Conservation (phyloP, 2,797 vertebrate genomes). For the Phrynocephalus forsythii region DNA sequence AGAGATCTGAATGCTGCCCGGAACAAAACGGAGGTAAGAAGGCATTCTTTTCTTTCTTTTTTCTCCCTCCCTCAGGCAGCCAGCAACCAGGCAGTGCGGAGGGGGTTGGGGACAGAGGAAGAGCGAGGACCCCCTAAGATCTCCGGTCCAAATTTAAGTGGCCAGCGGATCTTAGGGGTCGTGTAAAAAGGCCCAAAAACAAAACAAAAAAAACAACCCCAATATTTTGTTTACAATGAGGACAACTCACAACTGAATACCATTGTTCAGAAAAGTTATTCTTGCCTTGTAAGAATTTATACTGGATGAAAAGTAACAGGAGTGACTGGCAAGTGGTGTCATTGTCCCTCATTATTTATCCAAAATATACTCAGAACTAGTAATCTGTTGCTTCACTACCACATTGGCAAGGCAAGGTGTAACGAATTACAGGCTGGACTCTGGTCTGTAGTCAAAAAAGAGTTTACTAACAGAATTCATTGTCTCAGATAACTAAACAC, state of each 20-base stretch:
- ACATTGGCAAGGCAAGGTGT: not conserved
- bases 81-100: no score
- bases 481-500: not conserved
- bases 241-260: not conserved
- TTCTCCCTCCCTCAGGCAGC: no score
- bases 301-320: not conserved
- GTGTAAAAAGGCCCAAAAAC: no score
- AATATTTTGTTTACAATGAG: not conserved
- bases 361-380: not conserved
- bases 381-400: not conserved
- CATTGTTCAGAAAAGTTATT: not conserved
- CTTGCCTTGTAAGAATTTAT: not conserved
- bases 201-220: no score
- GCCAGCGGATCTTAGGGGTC: no score
- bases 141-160: no score
- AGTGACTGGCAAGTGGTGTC: not conserved
- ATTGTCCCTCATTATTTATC: not conserved
- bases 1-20: no score
- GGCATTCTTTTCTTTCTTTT: no score
- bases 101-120: no score
- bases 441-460: not conserved
- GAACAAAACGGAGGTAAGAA: no score
- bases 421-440: not conserved
- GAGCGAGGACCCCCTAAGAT: no score
- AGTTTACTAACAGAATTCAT: not conserved